A percentile compares a stretch with the other conserved stretches of the same genome.
Conservation (phyloP, 2,888 invertebrate genomes). For the Hyposoter didymator region DNA sequence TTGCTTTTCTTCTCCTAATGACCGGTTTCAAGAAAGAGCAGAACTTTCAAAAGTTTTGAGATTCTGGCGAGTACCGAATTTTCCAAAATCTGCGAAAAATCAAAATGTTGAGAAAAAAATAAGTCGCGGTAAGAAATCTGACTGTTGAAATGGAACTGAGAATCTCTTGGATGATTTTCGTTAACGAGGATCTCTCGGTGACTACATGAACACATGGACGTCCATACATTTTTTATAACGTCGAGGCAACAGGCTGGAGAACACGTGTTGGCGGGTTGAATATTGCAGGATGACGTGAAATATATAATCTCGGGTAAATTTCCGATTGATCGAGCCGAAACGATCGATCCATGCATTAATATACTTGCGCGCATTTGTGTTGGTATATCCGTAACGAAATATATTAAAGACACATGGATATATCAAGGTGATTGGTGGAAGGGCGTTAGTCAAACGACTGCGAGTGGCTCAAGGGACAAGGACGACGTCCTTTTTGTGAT, state of each 20-base stretch:
- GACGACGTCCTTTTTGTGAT: conserved; percentile 2
- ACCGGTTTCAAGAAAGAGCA: too few relatives aligned
- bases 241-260: conserved; percentile 64
- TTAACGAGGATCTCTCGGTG: background rate
- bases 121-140: background rate
- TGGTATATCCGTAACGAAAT: conserved; percentile 4
- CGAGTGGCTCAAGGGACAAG: background rate
- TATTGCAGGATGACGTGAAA: conserved; percentile 59
- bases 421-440: background rate
- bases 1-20: too few relatives aligned
- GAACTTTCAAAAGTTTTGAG: too few relatives aligned
- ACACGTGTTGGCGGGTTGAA: conserved; percentile 52
- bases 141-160: background rate
- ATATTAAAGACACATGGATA: background rate
- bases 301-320: conserved; percentile 59
- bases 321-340: conserved; percentile 61
- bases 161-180: background rate
- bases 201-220: background rate
- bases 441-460: background rate
- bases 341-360: conserved; percentile 48
- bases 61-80: too few relatives aligned
- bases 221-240: conserved; percentile 18
- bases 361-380: background rate
- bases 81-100: too few relatives aligned
- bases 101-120: background rate